A percentile compares a stretch with the other conserved stretches of the same genome.
Evolutionary conservation across 37 sponge, comb jelly and placozoan species (phyloP).

Genomic region (Dysidea cf. avara): DNA sequence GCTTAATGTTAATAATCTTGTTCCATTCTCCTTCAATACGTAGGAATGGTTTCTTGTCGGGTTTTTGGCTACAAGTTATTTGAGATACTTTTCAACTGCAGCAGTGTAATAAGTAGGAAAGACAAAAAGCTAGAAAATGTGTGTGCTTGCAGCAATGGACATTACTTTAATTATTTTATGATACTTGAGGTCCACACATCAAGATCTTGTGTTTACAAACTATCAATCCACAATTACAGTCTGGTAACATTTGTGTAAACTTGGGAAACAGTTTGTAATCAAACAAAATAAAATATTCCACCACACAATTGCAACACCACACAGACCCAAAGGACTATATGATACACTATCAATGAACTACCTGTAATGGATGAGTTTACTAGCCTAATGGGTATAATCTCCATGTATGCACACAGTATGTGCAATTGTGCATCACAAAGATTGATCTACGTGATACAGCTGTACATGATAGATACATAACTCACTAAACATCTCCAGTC

Average conservation of each 20-base stretch:
- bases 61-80: slow-evolving; percentile 54
- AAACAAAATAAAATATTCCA: too few relatives aligned
- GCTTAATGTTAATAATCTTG: slow-evolving; percentile 79
- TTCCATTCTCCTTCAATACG: slow-evolving; percentile 96
- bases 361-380: too few relatives aligned
- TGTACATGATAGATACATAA: not conserved
- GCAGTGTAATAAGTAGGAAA: not conserved
- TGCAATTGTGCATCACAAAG: not conserved
- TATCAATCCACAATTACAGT: too few relatives aligned
- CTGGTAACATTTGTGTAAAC: too few relatives aligned
- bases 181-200: not conserved
- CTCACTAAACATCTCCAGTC: slow-evolving; percentile 77
- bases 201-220: not conserved
- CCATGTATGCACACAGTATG: too few relatives aligned
- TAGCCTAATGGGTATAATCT: too few relatives aligned
- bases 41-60: slow-evolving; percentile 72
- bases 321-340: too few relatives aligned
- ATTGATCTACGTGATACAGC: not conserved
- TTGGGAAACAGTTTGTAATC: too few relatives aligned
- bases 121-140: not conserved
- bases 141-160: not conserved
- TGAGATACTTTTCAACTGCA: too few relatives aligned
- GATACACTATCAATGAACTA: too few relatives aligned
- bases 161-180: not conserved
- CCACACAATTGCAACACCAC: too few relatives aligned